These are phyloP conservation scores for Ariopsis seemanni DNA, from an alignment of 2,113 vertebrate genomes.

Conservation along the genomic window DNA sequence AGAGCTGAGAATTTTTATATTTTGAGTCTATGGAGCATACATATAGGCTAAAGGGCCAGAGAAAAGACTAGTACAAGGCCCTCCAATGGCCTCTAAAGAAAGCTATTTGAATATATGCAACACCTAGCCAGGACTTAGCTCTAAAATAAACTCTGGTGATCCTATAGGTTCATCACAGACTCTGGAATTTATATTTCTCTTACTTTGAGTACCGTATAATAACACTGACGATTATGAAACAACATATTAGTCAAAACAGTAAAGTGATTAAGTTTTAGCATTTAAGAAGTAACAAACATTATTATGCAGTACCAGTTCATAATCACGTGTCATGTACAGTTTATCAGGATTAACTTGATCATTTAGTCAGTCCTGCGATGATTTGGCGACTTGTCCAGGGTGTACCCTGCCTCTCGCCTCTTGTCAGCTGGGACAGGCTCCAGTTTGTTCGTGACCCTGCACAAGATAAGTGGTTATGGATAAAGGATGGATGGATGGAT, in stretches of 20 bases:
- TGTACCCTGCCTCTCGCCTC: too few relatives aligned
- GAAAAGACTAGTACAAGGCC: slow-evolving; percentile 51
- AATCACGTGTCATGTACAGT: not conserved
- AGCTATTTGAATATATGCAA: not conserved
- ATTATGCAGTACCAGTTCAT: not conserved
- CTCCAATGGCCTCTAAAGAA: slow-evolving; percentile 24
- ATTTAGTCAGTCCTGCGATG: not conserved
- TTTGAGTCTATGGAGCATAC: slow-evolving; percentile 3
- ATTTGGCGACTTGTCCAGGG: too few relatives aligned
- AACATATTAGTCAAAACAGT: not conserved
- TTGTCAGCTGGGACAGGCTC: too few relatives aligned
- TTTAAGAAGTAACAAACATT: not conserved
- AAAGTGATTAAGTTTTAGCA: not conserved
- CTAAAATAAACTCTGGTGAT: not conserved
- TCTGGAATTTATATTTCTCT: not conserved
- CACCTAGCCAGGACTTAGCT: not conserved
- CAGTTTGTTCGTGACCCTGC: too few relatives aligned
- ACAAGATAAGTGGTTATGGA: too few relatives aligned
- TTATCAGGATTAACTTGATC: not conserved
- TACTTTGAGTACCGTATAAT: not conserved
- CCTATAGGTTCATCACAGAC: not conserved
- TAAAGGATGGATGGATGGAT: too few relatives aligned
- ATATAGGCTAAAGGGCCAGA: slow-evolving; percentile 48
- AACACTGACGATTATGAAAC: not conserved
- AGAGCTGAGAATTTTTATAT: slow-evolving; percentile 23